These are phyloP conservation scores for Phengaris arion DNA, from an alignment of 2,888 invertebrate genomes.

Conservation along the genomic window DNA sequence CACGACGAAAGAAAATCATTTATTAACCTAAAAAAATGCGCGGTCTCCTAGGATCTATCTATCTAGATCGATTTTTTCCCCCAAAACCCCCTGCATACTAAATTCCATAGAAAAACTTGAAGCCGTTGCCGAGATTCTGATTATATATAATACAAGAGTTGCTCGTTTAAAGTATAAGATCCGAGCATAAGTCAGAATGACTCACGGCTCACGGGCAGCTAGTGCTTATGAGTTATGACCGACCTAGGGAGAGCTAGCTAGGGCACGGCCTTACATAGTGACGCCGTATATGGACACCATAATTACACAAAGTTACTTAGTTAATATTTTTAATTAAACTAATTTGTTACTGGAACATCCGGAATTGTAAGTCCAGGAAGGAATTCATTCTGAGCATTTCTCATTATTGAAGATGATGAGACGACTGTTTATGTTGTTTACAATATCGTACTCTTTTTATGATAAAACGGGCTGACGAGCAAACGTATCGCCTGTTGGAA, in stretches of 20 bases:
- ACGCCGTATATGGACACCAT: not conserved
- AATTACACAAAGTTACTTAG: not conserved
- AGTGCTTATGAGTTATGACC: not conserved
- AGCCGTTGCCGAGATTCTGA: too few relatives aligned
- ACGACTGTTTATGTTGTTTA: not conserved
- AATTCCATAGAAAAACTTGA: too few relatives aligned
- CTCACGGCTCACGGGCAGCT: not conserved
- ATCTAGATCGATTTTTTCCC: too few relatives aligned
- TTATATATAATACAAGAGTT: too few relatives aligned
- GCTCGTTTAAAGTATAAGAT: not conserved
- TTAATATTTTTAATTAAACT: slow-evolving; percentile 4
- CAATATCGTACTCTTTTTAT: not conserved
- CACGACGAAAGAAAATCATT: too few relatives aligned
- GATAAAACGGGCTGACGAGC: not conserved
- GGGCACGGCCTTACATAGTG: not conserved
- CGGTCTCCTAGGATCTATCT: too few relatives aligned
- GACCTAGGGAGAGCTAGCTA: slow-evolving; percentile 3
- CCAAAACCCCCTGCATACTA: too few relatives aligned
- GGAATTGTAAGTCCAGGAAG: not conserved
- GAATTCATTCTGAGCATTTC: not conserved
- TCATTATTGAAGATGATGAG: too few relatives aligned
- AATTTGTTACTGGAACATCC: not conserved
- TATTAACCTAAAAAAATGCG: too few relatives aligned
- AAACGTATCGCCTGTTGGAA: not conserved
- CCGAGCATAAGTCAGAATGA: not conserved